Conservation (phyloP, 2,113 vertebrate species). For the Takifugu bimaculatus region DNA sequence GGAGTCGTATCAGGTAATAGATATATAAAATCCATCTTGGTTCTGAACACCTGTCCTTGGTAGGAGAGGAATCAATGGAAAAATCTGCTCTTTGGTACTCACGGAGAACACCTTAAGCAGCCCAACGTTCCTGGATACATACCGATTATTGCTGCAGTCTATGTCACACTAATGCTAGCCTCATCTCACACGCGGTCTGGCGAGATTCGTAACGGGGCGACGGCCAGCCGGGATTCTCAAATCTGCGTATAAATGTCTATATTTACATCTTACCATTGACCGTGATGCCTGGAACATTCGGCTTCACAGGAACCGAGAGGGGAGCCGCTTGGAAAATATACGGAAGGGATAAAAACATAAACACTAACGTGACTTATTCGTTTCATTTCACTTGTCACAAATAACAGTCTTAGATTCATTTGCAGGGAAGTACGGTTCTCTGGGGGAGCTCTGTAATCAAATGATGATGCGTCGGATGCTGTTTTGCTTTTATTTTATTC, state of each 20-base stretch:
- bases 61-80: slow-evolving; percentile 65
- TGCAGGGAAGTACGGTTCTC: background rate
- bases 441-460: background rate
- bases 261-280: no score
- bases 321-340: slow-evolving; percentile 5
- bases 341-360: background rate
- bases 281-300: no score
- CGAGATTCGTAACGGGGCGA: no score
- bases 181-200: background rate
- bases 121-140: no score
- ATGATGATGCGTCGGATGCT: slow-evolving; percentile 7
- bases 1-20: slow-evolving; percentile 72
- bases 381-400: background rate
- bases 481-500: background rate
- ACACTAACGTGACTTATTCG: background rate
- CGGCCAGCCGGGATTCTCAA: no score
- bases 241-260: no score
- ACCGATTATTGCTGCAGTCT: no score
- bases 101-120: background rate
- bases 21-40: slow-evolving; percentile 77
- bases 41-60: slow-evolving; percentile 67
- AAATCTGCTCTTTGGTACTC: slow-evolving; percentile 54
- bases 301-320: slow-evolving; percentile 38
- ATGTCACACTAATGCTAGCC: no score
- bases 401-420: background rate